A percentile compares a stretch with the other conserved stretches of the same genome.
phyloP scores from a whole-genome alignment of 2,797 vertebrate genomes.

The Helicolenus hilgendorfi region DNA sequence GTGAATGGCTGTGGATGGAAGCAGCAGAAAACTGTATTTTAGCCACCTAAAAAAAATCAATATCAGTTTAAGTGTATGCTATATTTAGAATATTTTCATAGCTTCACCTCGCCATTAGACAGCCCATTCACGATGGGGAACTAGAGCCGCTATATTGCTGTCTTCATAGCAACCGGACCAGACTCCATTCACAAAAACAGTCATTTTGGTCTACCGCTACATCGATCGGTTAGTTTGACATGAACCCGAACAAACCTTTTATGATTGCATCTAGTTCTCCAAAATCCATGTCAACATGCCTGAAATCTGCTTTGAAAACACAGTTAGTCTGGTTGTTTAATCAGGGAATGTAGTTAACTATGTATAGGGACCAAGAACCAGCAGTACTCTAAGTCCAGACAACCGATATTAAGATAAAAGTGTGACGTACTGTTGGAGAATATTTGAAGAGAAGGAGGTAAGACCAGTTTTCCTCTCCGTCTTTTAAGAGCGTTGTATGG shows the following conservation, averaged over 20 bases:
- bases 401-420: not conserved
- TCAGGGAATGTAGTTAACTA: not conserved
- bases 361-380: not conserved
- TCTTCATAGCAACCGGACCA: not conserved
- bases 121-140: too few relatives aligned
- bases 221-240: too few relatives aligned
- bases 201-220: not conserved
- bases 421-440: not conserved
- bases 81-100: too few relatives aligned
- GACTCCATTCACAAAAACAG: not conserved
- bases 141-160: too few relatives aligned
- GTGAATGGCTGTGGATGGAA: too few relatives aligned
- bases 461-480: conserved; percentile 8
- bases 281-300: not conserved
- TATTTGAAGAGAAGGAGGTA: not conserved
- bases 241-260: not conserved
- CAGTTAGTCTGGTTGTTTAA: not conserved
- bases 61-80: too few relatives aligned
- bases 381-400: not conserved
- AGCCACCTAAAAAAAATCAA: too few relatives aligned
- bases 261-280: not conserved
- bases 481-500: not conserved
- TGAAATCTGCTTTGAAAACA: not conserved
- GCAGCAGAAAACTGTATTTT: too few relatives aligned
- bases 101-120: too few relatives aligned